A percentile compares a stretch with the other conserved stretches of the same genome.
Conservation (phyloP, 2,797 vertebrate genomes). For the Spinibarbus caldwelli region DNA sequence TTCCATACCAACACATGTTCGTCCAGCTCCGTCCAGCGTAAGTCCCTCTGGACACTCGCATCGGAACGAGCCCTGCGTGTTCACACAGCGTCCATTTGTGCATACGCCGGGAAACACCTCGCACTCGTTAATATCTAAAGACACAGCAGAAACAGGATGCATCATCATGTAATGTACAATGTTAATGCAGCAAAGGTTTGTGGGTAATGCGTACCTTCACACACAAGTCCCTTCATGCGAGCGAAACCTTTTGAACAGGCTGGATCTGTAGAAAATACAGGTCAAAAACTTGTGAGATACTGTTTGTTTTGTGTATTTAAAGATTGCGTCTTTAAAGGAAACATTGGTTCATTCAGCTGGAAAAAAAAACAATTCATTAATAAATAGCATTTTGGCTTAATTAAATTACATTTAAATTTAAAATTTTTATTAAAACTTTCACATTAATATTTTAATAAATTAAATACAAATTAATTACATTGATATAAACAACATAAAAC, state of each 20-base stretch:
- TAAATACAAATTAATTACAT: background rate
- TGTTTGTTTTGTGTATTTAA: too few relatives aligned
- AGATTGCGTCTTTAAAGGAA: background rate
- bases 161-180: background rate
- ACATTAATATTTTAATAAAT: background rate
- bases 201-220: conserved; percentile 85
- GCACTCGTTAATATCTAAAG: conserved; percentile 94
- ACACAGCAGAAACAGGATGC: background rate
- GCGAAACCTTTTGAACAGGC: conserved; percentile 92
- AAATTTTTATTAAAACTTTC: background rate
- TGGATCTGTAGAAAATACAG: conserved; percentile 76
- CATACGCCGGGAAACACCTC: conserved; percentile 96
- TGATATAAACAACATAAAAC: background rate
- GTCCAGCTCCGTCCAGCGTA: conserved; percentile 89
- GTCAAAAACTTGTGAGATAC: too few relatives aligned
- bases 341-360: background rate
- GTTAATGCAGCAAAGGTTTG: conserved; percentile 5
- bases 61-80: conserved; percentile 94
- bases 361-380: too few relatives aligned
- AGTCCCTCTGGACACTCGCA: conserved; percentile 94
- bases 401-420: background rate
- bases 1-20: conserved; percentile 91
- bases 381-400: background rate
- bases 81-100: conserved; percentile 91
- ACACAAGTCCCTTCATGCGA: conserved; percentile 92